Conservation (phyloP, 2,888 invertebrate species). For the Ennomos erosarius region DNA sequence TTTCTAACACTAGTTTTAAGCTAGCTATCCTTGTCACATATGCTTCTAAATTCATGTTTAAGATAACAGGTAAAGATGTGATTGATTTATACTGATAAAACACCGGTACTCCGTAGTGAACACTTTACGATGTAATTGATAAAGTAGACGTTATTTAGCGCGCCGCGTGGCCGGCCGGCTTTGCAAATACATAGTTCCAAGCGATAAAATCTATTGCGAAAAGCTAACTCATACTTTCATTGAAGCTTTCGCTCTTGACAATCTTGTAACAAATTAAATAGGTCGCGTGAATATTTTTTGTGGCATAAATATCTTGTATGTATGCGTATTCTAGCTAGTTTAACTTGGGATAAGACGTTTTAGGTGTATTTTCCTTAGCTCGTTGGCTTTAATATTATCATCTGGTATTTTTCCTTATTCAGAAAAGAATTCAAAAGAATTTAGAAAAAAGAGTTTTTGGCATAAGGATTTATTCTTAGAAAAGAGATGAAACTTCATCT, state of each 20-base stretch:
- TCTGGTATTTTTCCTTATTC: no score
- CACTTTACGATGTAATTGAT: constrained; percentile 67
- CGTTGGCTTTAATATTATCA: no score
- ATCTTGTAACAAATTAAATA: background rate
- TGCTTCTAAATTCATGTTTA: constrained; percentile 56
- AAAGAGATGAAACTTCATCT: no score
- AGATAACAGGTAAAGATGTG: constrained; percentile 55
- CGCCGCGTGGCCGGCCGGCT: constrained; percentile 32
- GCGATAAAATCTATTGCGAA: constrained; percentile 34
- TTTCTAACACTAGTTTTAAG: constrained; percentile 33
- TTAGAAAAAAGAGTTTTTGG: no score
- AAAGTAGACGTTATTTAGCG: constrained; percentile 53
- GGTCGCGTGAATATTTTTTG: constrained; percentile 2
- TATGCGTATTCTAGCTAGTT: no score
- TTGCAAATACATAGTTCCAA: constrained; percentile 27
- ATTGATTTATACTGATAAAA: constrained; percentile 71
- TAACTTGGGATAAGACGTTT: no score
- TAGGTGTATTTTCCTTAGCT: no score
- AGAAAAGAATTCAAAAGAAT: no score
- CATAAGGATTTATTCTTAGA: no score
- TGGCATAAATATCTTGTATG: constrained; percentile 8
- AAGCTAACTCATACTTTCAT: constrained; percentile 29
- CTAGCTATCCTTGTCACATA: constrained; percentile 36
- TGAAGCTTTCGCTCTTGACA: constrained; percentile 23
- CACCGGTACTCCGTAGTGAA: constrained; percentile 40